Conservation (phyloP, 2,797 vertebrate species). For the Nyctibius grandis region DNA sequence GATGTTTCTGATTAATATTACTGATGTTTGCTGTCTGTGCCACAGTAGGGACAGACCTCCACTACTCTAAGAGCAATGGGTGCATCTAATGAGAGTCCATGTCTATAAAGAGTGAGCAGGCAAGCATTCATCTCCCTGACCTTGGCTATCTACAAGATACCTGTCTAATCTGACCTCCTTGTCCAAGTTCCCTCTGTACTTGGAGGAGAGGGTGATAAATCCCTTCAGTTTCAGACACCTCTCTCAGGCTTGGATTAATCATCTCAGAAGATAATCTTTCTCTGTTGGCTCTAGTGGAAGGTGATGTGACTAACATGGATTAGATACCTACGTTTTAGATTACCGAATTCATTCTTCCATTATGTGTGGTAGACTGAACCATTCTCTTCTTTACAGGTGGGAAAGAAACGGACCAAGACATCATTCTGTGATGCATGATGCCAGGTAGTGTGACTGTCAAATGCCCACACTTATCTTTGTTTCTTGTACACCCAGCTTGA, state of each 20-base stretch:
- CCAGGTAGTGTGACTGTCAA: neutral
- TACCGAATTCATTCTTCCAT: neutral
- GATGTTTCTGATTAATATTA: neutral
- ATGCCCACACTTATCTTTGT: neutral
- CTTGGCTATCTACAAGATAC: neutral
- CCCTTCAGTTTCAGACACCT: neutral
- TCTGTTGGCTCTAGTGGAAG: neutral
- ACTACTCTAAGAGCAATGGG: neutral
- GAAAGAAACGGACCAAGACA: neutral
- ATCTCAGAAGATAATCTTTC: neutral
- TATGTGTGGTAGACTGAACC: neutral
- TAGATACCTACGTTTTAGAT: neutral
- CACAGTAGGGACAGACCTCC: neutral
- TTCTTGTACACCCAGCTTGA: neutral
- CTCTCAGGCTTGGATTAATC: constrained; percentile 1
- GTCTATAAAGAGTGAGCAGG: neutral
- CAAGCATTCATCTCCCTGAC: constrained; percentile 2
- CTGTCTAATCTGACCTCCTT: neutral
- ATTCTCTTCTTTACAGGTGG: neutral
- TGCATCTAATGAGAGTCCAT: neutral
- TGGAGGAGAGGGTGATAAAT: neutral
- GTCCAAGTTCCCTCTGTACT: neutral
- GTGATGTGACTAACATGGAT: neutral
- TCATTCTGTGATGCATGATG: neutral
- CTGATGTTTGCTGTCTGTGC: neutral